Evolutionary conservation across 1,140 invertebrate species (phyloP).

Genomic region (Tyrophagus putrescentiae): DNA sequence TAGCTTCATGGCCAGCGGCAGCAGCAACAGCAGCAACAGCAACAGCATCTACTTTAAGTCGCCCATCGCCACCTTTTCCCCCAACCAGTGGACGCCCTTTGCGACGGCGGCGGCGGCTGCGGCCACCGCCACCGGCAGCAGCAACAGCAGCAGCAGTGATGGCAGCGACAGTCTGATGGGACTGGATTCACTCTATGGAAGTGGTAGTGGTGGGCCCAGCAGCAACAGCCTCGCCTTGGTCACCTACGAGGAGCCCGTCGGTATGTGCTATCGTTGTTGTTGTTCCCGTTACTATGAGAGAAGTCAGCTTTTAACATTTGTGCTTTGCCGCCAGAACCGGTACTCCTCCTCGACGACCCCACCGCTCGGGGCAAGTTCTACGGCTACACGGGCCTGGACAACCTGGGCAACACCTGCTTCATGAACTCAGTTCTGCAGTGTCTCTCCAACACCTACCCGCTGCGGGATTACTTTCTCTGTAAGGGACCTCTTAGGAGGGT

Average conservation of each 20-base stretch:
- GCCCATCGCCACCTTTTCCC: not conserved
- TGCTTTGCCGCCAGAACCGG: slow-evolving; percentile 23
- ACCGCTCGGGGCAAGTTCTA: slow-evolving; percentile 23
- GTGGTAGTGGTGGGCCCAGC: not conserved
- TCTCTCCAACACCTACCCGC: slow-evolving; percentile 33
- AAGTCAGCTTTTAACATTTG: slow-evolving; percentile 7
- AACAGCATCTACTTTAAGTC: not conserved
- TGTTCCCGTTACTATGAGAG: not conserved
- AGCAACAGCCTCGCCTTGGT: not conserved
- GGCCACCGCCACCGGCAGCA: too few species aligned
- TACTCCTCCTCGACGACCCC: slow-evolving; percentile 25
- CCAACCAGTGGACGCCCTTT: slow-evolving; percentile 8
- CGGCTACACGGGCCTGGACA: slow-evolving; percentile 32
- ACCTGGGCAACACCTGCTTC: slow-evolving; percentile 37
- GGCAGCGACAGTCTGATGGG: too few species aligned
- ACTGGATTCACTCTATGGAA: too few species aligned
- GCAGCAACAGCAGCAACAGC: not conserved
- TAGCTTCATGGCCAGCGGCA: not conserved
- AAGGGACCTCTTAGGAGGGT: slow-evolving; percentile 23
- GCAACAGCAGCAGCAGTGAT: too few species aligned
- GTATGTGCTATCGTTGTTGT: not conserved
- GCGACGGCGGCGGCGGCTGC: not conserved
- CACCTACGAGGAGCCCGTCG: not conserved
- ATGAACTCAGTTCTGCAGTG: slow-evolving; percentile 38
- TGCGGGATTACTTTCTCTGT: slow-evolving; percentile 37